phyloP scores from a whole-genome alignment of 2,797 vertebrate genomes.

The Tarsius wallacei region DNA sequence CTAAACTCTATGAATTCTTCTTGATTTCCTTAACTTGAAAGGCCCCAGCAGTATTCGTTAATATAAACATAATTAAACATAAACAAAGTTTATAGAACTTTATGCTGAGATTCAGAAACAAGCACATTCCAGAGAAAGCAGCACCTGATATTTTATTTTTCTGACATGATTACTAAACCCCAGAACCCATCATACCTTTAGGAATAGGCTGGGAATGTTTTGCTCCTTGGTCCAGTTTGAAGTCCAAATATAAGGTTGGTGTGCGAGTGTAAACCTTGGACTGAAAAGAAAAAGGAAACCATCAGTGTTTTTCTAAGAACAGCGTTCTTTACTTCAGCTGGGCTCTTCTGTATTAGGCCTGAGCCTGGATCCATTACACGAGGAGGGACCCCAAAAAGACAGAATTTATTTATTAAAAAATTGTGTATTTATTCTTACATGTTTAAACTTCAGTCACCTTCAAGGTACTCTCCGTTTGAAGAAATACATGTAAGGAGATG shows the following conservation, averaged over 20 bases:
- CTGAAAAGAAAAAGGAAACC: slow-evolving; percentile 83
- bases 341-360: background rate
- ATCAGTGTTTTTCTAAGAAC: slow-evolving; percentile 57
- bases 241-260: slow-evolving; percentile 93
- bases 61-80: slow-evolving; percentile 30
- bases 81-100: slow-evolving; percentile 38
- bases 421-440: too few relatives aligned
- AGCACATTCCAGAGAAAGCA: background rate
- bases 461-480: too few relatives aligned
- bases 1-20: background rate
- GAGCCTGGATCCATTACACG: background rate
- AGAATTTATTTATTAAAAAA: too few relatives aligned
- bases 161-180: background rate
- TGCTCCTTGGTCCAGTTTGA: slow-evolving; percentile 90
- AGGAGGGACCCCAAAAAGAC: too few relatives aligned
- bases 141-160: background rate
- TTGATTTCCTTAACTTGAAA: slow-evolving; percentile 34
- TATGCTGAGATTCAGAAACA: slow-evolving; percentile 5
- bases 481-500: too few relatives aligned
- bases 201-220: slow-evolving; percentile 90
- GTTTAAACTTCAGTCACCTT: too few relatives aligned
- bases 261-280: slow-evolving; percentile 93
- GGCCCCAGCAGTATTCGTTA: background rate
- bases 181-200: slow-evolving; percentile 87
- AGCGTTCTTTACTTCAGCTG: slow-evolving; percentile 34